Evolutionary conservation across 2,888 invertebrate species (phyloP), one percentile per base, ranked within the genome.

Genomic region (Timema cristinae): DNA sequence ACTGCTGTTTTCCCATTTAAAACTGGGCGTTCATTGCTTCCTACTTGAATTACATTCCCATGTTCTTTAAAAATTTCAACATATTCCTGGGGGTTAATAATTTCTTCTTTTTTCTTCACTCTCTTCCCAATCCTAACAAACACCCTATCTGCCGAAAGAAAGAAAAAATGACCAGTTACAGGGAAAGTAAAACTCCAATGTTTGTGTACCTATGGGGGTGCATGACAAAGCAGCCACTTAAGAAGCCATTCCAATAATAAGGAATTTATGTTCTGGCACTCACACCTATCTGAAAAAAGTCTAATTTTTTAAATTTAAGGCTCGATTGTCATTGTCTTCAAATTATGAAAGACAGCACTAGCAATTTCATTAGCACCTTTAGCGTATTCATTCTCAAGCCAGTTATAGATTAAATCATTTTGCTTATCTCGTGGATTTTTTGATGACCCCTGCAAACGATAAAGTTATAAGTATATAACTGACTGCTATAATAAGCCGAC

Each of bases 31-130:
- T 56, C 6, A 56, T 56, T 56, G n/a, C 56, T 6, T 56, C 56
- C 56, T 56, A 56, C n/a, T 10, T 56, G 56, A 56, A 56, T 10
- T 56, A 56, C 56, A 56, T 13, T 56, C 56, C 56, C 56, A 56
- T 56, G 56, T 56, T 56, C 56, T 56, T 56, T 6, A 56, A 56
- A 56, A 56, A 56, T 7, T 13, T 56, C 56, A 56, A 56, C 56
- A 56, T 56, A 56, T 16, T 56, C 56, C 56, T 56, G 56, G 11
- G 6, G 56, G 16, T 7, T 56, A 56, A 56, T 10, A 56, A 56
- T 6, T 56, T 15, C 56, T 56, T 56, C 56, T 6, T 56, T 56
- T 56, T 56, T 56, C 56, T 16, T 7, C 10, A 10, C 56, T 16
- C 56, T 56, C 56, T 56, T 56, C 56, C 15, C 56, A 56, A 10